A percentile compares a stretch with the other conserved stretches of the same genome.
phyloP scores from a whole-genome alignment of 2,113 vertebrate genomes.

The Kryptolebias marmoratus region DNA sequence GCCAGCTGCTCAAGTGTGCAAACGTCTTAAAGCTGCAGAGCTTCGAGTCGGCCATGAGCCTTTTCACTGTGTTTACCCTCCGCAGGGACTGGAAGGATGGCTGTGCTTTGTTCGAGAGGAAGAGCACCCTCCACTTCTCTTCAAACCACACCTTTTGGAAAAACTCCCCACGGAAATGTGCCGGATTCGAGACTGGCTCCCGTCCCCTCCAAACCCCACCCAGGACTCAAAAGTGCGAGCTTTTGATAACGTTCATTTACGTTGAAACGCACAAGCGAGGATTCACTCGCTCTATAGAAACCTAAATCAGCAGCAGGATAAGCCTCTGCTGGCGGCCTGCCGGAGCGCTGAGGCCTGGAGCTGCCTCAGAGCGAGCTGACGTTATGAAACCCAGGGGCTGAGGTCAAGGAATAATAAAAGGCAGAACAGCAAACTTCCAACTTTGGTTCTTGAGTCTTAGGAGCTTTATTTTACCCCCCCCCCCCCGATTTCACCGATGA shows the following conservation, averaged over 20 bases:
- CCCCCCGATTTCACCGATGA: neutral
- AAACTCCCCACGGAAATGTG: neutral
- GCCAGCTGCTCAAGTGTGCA: constrained; percentile 80
- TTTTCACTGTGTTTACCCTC: constrained; percentile 68
- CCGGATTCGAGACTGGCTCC: constrained; percentile 25
- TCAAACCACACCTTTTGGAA: constrained; percentile 23
- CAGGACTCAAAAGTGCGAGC: neutral
- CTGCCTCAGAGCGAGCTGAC: constrained; percentile 68
- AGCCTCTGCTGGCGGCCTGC: constrained; percentile 51
- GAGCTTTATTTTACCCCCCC: neutral
- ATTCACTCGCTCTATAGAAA: neutral
- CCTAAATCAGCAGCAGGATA: constrained; percentile 42
- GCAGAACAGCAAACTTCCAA: constrained; percentile 34
- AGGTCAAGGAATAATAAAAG: constrained; percentile 64
- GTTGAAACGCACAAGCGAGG: constrained; percentile 11
- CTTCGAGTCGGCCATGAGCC: constrained; percentile 55
- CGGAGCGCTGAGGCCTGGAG: constrained; percentile 70
- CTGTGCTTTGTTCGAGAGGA: constrained; percentile 64
- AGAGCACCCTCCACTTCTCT: constrained; percentile 26
- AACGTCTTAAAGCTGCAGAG: constrained; percentile 79
- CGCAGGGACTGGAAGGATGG: constrained; percentile 48
- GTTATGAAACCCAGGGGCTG: constrained; percentile 62
- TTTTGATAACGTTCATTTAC: neutral
- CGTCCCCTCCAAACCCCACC: constrained; percentile 1
- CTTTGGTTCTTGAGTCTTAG: neutral